Base-by-base conservation (phyloP, 2,888 invertebrate genomes). In the Drosophila percnosoma region DNA sequence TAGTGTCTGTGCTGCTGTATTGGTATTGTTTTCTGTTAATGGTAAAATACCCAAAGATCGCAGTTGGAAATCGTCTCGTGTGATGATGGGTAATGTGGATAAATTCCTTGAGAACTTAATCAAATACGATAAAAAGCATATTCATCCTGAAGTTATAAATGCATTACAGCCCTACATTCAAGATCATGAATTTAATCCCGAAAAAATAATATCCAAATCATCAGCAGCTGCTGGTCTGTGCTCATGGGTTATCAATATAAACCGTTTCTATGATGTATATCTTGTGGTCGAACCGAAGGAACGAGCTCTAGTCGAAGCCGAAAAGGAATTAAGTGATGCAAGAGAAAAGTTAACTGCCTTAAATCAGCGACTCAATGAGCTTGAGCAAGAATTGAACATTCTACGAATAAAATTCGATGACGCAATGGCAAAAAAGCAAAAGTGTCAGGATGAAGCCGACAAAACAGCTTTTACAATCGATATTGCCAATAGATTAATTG, bases 221-320 rank as follows among this genome's bases (percentile, higher is more conserved):
- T 94, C 95, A 38, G 99, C 99, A 21, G 99, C 99, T 27, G 97
- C 98, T 61, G 97, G 99, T 31, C 94, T 99, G 11, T 98, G 98
- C 91, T 96, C 98, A 2, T 99, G 99, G 98, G 98, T 97, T 2
- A 96, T 98, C 80, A 99, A 99, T 93, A 98, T 99, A 78, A 90
- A 97, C 91, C 96, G 95, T 85, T 98, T 97, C 93, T 97, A 97
- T 93, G 96, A 97, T 63, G 97, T 99, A 34, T 98, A 96, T 93
- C 96, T 97, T 73, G 96, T 97, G 40, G 98, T 99, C 0, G 98
- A 98, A 92, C 99, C 99, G 27, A 98, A 99, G 91, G 94, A 98
- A 88, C 94, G 95, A 67, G 98, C 99, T 3, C 94, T 99, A 33
- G 95, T 96, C 27, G 96, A 96, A 70, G 98, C 98, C 18, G 98